Conservation (phyloP, 37 sponge, comb jelly and placozoan species). For the Diacarnus erythraeanus region DNA sequence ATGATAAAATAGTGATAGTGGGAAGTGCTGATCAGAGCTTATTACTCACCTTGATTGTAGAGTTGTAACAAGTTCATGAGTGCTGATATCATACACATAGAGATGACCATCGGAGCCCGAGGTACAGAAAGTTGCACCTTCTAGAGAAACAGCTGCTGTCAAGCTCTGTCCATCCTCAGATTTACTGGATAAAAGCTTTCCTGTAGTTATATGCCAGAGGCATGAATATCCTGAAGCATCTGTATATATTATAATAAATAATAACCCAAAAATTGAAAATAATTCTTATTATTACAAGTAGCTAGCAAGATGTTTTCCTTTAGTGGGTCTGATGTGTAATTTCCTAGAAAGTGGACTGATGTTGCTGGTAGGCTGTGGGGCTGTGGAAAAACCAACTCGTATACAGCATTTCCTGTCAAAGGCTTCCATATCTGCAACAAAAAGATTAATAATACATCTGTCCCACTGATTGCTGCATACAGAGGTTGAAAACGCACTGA, state of each 20-base stretch:
- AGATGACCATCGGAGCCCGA: conserved; percentile 59
- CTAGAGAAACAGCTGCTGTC: conserved; percentile 57
- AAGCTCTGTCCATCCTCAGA: conserved; percentile 71
- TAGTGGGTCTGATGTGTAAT: not conserved
- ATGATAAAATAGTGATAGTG: not conserved
- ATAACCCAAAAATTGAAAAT: not conserved
- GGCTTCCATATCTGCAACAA: conserved; percentile 23
- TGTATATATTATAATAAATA: too few relatives aligned
- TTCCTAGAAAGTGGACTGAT: conserved; percentile 6
- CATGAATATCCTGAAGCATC: conserved; percentile 63
- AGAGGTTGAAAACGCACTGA: not conserved
- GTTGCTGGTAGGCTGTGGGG: conserved; percentile 14
- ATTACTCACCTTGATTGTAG: conserved; percentile 55
- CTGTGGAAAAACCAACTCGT: conserved; percentile 12
- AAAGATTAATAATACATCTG: too few relatives aligned
- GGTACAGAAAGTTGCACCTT: conserved; percentile 53
- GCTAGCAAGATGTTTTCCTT: not conserved
- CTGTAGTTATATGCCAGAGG: conserved; percentile 71
- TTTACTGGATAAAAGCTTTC: conserved; percentile 29
- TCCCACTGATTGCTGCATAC: too few relatives aligned
- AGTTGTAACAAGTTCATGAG: conserved; percentile 14
- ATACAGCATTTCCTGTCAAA: conserved; percentile 11
- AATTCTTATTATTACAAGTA: conserved; percentile 1
- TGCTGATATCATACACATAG: conserved; percentile 50
- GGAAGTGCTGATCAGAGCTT: too few relatives aligned